Percentiles rank a stretch among this genome's conserved stretches.
Conservation (phyloP, 2,888 invertebrate species). For the Nowickia ferox region DNA sequence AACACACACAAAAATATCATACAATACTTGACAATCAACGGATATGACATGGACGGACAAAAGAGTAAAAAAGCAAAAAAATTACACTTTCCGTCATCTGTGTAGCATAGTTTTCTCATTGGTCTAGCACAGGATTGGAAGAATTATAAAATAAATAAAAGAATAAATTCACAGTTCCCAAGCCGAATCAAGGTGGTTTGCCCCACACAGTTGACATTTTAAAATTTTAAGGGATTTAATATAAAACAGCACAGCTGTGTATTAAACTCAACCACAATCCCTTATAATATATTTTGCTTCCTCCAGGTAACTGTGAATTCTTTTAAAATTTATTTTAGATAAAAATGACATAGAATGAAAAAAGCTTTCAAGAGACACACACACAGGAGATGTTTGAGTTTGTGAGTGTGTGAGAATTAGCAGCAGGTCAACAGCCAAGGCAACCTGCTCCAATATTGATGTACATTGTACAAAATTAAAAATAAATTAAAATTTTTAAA, state of each 20-base stretch:
- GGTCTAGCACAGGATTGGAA: slow-evolving; percentile 4
- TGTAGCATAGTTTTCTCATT: not conserved
- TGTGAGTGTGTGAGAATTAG: not conserved
- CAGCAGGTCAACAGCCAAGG: slow-evolving; percentile 33
- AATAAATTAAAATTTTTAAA: too few relatives aligned
- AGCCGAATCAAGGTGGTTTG: not conserved
- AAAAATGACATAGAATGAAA: slow-evolving; percentile 71
- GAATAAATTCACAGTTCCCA: not conserved
- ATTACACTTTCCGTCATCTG: slow-evolving; percentile 24
- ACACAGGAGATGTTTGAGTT: not conserved
- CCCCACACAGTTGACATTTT: not conserved
- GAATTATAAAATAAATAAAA: not conserved
- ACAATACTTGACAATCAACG: slow-evolving; percentile 44
- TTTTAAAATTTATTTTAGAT: slow-evolving; percentile 11
- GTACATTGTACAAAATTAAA: slow-evolving; percentile 30
- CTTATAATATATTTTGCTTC: not conserved
- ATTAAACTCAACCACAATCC: not conserved
- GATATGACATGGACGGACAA: slow-evolving; percentile 22
- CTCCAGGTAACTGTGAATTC: slow-evolving; percentile 1
- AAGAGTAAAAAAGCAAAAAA: not conserved
- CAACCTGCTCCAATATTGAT: slow-evolving; percentile 23
- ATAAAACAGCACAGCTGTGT: not conserved
- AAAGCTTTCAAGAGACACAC: slow-evolving; percentile 45
- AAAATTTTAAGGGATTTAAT: slow-evolving; percentile 10
- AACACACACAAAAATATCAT: slow-evolving; percentile 14